These are phyloP conservation scores for Acanthosepion pharaonis DNA, from an alignment of 2,888 invertebrate genomes.

Conservation along the genomic window DNA sequence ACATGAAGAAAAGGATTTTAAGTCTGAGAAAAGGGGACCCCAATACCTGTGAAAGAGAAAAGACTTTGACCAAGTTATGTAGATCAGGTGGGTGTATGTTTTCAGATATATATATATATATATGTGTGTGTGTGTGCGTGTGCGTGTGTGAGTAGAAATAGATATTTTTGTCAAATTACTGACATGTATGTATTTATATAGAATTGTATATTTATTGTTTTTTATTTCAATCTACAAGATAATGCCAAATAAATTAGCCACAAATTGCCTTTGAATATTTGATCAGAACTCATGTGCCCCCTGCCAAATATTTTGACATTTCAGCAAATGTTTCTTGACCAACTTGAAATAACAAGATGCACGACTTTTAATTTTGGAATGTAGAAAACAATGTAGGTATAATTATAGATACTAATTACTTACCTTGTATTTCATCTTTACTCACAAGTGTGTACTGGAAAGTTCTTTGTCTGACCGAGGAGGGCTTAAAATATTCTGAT, in stretches of 20 bases:
- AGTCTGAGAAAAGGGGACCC: constrained; percentile 52
- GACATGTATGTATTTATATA: neutral
- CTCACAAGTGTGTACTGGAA: too few relatives aligned
- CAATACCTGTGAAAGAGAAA: constrained; percentile 51
- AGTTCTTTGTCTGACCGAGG: too few relatives aligned
- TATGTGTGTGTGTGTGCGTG: neutral
- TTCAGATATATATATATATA: constrained; percentile 7
- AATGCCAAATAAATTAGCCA: constrained; percentile 21
- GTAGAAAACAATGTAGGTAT: neutral
- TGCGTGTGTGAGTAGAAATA: neutral
- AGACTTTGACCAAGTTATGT: constrained; percentile 52
- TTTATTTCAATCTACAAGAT: neutral
- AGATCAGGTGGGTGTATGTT: constrained; percentile 47
- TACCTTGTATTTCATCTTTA: too few relatives aligned
- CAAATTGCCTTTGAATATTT: neutral
- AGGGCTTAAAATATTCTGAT: too few relatives aligned
- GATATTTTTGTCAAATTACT: neutral
- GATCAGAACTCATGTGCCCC: neutral
- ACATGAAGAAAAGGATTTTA: constrained; percentile 51
- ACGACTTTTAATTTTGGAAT: neutral
- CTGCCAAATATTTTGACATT: neutral
- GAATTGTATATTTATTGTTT: neutral
- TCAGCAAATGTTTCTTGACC: neutral
- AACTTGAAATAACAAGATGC: too few relatives aligned
- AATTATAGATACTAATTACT: neutral